Percentiles rank a stretch among this genome's conserved stretches.
These are phyloP conservation scores for Pseudotriccus pelzelni DNA, from an alignment of 2,797 vertebrate species.

Conservation along the genomic window DNA sequence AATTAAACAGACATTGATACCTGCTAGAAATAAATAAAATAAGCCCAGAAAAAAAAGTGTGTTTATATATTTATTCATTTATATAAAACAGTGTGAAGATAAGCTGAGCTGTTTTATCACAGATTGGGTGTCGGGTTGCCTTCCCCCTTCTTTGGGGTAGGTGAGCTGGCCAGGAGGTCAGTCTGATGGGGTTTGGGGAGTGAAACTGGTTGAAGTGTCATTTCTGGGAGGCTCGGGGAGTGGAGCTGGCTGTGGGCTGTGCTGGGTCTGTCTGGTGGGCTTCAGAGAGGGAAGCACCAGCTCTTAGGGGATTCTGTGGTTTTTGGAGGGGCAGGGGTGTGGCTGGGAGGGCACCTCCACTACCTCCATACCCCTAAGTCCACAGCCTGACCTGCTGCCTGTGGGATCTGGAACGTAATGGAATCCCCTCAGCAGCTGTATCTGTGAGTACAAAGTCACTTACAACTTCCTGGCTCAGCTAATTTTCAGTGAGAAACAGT, in stretches of 20 bases:
- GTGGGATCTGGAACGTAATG: background rate
- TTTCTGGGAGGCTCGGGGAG: background rate
- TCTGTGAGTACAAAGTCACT: background rate
- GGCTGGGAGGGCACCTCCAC: background rate
- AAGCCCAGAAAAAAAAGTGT: background rate
- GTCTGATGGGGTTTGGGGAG: background rate
- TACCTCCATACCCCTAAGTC: background rate
- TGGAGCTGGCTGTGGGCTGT: background rate
- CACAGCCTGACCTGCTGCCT: background rate
- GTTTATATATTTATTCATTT: background rate
- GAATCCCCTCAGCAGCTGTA: background rate
- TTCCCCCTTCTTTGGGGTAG: accelerated
- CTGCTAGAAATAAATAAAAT: background rate
- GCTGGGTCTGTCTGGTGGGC: background rate
- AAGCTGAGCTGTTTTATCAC: accelerated
- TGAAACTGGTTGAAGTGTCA: background rate
- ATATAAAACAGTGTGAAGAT: background rate
- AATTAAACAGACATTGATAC: conserved; percentile 7
- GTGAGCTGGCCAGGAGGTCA: background rate
- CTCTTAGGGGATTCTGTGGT: background rate
- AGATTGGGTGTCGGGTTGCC: background rate
- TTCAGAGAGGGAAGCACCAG: background rate
- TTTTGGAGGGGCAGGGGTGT: background rate
- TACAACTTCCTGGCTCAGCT: background rate
- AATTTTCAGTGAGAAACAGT: background rate